Percentiles rank a stretch among this genome's conserved stretches.
Conservation (phyloP, 2,113 vertebrate genomes). For the Vicugna pacos region DNA sequence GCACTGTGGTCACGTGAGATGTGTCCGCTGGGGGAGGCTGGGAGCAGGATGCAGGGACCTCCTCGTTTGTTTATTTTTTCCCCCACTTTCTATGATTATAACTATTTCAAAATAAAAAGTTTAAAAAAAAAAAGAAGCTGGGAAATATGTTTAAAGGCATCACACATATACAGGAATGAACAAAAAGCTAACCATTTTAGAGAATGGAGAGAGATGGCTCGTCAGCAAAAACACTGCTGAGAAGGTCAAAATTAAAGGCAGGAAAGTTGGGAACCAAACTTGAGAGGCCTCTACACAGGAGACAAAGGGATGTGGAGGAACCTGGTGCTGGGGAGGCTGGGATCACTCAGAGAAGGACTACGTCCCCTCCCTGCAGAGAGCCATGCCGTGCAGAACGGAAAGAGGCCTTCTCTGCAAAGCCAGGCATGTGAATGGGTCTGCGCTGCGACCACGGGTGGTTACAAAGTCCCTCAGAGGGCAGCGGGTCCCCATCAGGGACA, state of each 20-base stretch:
- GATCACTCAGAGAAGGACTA: rapidly evolving
- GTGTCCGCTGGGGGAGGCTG: not conserved
- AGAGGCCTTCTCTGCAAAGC: not conserved
- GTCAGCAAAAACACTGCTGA: not conserved
- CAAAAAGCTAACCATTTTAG: not conserved
- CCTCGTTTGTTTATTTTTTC: not conserved
- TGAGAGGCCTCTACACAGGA: not conserved
- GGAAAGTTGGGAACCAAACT: not conserved
- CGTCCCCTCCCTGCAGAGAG: rapidly evolving
- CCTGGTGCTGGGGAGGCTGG: not conserved
- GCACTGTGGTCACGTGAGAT: rapidly evolving
- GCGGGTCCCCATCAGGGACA: rapidly evolving
- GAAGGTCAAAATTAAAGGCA: not conserved
- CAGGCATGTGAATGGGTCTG: rapidly evolving
- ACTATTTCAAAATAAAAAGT: not conserved
- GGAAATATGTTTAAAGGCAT: not conserved
- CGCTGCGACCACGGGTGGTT: rapidly evolving
- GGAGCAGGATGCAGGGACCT: not conserved
- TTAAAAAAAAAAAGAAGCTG: not conserved
- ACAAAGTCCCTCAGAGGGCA: not conserved
- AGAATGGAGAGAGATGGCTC: not conserved
- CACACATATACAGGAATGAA: not conserved
- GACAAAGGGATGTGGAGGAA: not conserved
- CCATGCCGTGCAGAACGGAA: rapidly evolving
- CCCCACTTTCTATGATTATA: not conserved